Evolutionary conservation across 1,140 invertebrate genomes (phyloP), one percentile per base, ranked within the genome.

Genomic region (Prorops nasuta): DNA sequence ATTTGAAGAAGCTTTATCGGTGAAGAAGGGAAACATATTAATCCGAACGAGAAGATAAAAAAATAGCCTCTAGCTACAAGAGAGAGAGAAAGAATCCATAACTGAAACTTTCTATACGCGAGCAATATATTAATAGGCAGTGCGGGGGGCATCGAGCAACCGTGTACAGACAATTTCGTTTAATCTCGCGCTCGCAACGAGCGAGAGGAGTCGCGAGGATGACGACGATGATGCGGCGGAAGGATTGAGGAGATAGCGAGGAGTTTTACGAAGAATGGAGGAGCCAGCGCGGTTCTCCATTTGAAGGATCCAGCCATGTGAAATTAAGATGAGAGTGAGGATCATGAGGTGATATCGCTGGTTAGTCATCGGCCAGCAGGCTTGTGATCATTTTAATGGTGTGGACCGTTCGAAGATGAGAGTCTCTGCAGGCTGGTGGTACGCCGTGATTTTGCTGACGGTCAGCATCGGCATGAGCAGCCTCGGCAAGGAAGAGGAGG

Each of bases 391-490:
- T 55, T 49, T 47, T 46, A 31, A 50, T 48, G 42, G 36, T 14
- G 22, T 37, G 35, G 17, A 24, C n/a, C 43, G 3, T 21, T 17
- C 45, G 28, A 56, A 60, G 58, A 60, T 60, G 58, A 60, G 42
- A 43, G 45, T 48, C 48, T 44, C 22, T 6, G 6, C 6, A 20
- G 38, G 48, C 17, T 32, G 17, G 35, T 56, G 57, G 48, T 60
- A 41, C 56, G 51, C 28, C 15, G 37, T 60, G 20, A 36, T 56
- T 8, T 37, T 59, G 46, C 39, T 54, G 22, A 49, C 41, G 54
- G 22, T 49, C 16, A 12, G 43, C 36, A 22, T 46, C 45, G 19
- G 59, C 48, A 21, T 35, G 22, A 17, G 48, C 37, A 16, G 44
- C 37, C 21, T 24, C 31, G 6, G 2, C n/a, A 19, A 40, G 4